Base-by-base conservation (phyloP, 2,113 vertebrate species). In the Aviceda subcristata region DNA sequence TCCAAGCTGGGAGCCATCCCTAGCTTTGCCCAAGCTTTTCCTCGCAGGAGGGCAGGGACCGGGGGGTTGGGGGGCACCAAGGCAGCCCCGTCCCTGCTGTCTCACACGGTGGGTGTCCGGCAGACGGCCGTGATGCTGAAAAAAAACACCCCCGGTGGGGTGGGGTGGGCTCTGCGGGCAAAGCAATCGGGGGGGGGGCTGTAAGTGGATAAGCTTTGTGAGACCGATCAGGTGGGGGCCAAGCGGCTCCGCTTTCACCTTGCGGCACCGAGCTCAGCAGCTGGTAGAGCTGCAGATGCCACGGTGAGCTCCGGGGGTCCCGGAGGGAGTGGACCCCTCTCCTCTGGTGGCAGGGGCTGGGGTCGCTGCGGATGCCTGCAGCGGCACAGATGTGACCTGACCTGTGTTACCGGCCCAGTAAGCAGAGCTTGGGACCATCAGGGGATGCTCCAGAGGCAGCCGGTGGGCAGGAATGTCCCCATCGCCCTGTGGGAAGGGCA, bases 171-270 rank as follows among this genome's bases (percentile, higher is more conserved):
- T 50, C 51, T n/a, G 62, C n/a, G 22, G 41, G 32, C 22, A 7
- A 20, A 22, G 20, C 36, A 6, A 10, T 3, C 1, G 2, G n/a
- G 41, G 72, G 60, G 34, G 9, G 11, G 39, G 39, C 39, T 34
- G 22, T 45, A 7, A 11, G 39, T 0, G 48, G 21, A 21, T 12
- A 13, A 74, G 7, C 48, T 34, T 26, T 9, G 39, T 21, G 69
- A 21, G 34, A 34, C 17, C 9, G 16, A 8, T 32, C 21, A 2
- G 2, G 16, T 0, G 14, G 63, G 7, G 13, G 11, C 45, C 8
- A 3, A 38, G 46, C 4, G 3, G 41, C 63, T 81, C 51, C 8
- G 1, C 34, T 26, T 39, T 11, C 79, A 15, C 79, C 79, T 26
- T 7, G 41, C 21, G 11, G 79, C 64, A 27, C 16, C 3, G 1